phyloP scores from a whole-genome alignment of 2,797 vertebrate genomes.

The Glossophaga mutica region DNA sequence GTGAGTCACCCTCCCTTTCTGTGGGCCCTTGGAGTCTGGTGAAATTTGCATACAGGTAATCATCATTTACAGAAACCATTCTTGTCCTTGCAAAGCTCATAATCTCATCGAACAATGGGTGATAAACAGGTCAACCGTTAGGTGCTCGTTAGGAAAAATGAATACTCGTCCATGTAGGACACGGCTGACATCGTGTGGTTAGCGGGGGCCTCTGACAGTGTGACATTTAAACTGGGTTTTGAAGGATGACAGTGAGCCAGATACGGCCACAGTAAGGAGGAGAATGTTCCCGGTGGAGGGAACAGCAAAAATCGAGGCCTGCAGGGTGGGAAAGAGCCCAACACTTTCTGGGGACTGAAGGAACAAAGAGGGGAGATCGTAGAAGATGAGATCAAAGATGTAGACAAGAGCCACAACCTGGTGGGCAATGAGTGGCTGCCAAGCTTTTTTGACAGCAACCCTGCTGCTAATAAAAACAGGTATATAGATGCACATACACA shows the following conservation, averaged over 20 bases:
- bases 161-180: background rate
- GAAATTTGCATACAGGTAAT: background rate
- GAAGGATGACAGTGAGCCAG: background rate
- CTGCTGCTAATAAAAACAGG: background rate
- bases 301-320: background rate
- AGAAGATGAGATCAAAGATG: background rate
- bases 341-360: background rate
- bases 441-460: background rate
- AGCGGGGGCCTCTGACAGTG: background rate
- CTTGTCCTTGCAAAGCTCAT: background rate
- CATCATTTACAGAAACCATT: background rate
- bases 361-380: background rate
- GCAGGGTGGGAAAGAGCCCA: background rate
- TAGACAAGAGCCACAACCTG: background rate
- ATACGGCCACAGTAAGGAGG: background rate
- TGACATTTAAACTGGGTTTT: background rate
- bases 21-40: background rate
- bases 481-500: background rate
- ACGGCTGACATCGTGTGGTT: background rate
- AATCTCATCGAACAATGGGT: background rate
- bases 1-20: background rate
- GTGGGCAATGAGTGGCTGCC: background rate
- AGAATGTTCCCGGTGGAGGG: background rate
- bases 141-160: constrained; percentile 12
- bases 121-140: background rate